These are phyloP conservation scores for Phaonia tiefii DNA, from an alignment of 2,888 invertebrate genomes.

Conservation along the genomic window DNA sequence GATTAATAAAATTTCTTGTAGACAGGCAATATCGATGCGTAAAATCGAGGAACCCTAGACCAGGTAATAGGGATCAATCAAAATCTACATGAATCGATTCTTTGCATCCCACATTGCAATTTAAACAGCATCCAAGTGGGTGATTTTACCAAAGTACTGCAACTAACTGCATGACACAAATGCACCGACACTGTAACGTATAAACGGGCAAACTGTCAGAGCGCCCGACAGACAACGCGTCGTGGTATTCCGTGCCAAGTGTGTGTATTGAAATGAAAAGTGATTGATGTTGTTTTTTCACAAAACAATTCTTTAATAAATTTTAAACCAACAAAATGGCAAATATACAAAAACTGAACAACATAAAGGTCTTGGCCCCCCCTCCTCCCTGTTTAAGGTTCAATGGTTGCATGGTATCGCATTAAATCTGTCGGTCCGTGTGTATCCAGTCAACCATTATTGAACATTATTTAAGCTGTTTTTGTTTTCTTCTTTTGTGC, in stretches of 20 bases:
- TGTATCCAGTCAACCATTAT: neutral
- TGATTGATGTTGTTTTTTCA: slow-evolving; percentile 75
- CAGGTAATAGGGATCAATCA: too few species aligned
- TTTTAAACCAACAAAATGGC: slow-evolving; percentile 48
- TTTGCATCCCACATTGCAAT: too few species aligned
- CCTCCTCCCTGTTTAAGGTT: slow-evolving; percentile 16
- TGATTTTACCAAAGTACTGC: too few species aligned
- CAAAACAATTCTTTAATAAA: slow-evolving; percentile 71
- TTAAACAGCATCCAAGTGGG: too few species aligned
- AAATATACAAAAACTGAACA: slow-evolving; percentile 14
- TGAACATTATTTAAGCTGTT: neutral
- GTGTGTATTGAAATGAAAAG: slow-evolving; percentile 72
- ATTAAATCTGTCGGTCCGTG: neutral
- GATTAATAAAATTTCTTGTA: too few species aligned
- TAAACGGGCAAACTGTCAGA: neutral
- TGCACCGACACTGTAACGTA: too few species aligned
- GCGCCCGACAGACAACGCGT: neutral
- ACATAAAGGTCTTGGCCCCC: slow-evolving; percentile 16
- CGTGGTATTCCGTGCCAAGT: slow-evolving; percentile 52
- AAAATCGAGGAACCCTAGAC: too few species aligned
- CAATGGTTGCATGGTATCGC: slow-evolving; percentile 29
- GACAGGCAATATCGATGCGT: too few species aligned
- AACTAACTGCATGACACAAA: too few species aligned
- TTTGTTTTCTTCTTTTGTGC: neutral
- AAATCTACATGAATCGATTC: too few species aligned